Percentiles rank a stretch among this genome's conserved stretches.
Conservation (phyloP, 1,140 invertebrate species). For the Lasioglossum albipes region DNA sequence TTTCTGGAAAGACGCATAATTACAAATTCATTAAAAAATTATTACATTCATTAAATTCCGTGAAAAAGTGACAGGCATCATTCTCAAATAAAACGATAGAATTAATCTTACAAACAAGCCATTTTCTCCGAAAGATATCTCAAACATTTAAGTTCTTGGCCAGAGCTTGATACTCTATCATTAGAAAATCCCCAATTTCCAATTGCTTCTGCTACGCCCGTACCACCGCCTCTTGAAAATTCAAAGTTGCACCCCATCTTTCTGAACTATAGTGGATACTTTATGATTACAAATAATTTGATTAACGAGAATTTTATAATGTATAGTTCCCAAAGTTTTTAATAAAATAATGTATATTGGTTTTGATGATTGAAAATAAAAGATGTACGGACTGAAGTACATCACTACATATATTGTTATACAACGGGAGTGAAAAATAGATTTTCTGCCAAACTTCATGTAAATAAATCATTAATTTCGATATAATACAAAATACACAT, state of each 20-base stretch:
- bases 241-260: slow-evolving; percentile 57
- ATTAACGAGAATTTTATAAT: background rate
- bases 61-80: too few species aligned
- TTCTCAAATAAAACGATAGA: background rate
- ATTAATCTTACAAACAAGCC: slow-evolving; percentile 67
- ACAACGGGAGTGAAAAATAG: background rate
- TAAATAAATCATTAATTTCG: background rate
- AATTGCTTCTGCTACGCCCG: slow-evolving; percentile 71
- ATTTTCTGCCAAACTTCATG: background rate
- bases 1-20: slow-evolving; percentile 50
- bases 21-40: background rate
- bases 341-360: background rate
- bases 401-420: background rate
- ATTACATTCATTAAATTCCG: slow-evolving; percentile 2
- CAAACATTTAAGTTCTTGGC: slow-evolving; percentile 69
- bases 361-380: slow-evolving; percentile 1
- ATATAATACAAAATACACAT: too few species aligned
- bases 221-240: slow-evolving; percentile 68
- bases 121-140: slow-evolving; percentile 70
- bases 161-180: slow-evolving; percentile 52
- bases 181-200: slow-evolving; percentile 78
- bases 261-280: background rate
- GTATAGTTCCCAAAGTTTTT: slow-evolving; percentile 3
- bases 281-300: background rate
- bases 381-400: slow-evolving; percentile 1